phyloP scores from a whole-genome alignment of 2,113 vertebrate genomes.

The Ophthalmolycus amberensis region DNA sequence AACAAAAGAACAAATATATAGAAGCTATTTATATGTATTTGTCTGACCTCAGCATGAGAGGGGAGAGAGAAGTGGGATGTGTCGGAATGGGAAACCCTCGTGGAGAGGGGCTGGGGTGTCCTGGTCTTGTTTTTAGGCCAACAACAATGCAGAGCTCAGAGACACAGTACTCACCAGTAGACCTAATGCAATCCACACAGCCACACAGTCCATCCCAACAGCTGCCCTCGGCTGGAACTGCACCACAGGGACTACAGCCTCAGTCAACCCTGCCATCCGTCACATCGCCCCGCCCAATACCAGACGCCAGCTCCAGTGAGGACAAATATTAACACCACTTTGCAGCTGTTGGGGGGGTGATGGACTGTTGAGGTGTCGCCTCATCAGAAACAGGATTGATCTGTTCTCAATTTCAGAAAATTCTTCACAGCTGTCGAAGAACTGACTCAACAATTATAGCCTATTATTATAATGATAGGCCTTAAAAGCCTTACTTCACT shows the following conservation, averaged over 20 bases:
- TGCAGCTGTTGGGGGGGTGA: conserved; percentile 56
- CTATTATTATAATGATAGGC: no score
- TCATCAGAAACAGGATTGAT: conserved; percentile 37
- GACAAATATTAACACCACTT: conserved; percentile 24
- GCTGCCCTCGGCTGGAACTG: conserved; percentile 49
- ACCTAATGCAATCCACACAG: conserved; percentile 1
- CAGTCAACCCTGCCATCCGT: conserved; percentile 31
- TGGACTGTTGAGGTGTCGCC: neutral
- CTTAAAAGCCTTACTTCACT: conserved; percentile 28
- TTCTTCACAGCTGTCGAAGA: conserved; percentile 33
- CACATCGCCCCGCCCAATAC: conserved; percentile 41
- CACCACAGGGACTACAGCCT: conserved; percentile 7
- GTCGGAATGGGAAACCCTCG: conserved; percentile 15
- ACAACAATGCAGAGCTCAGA: conserved; percentile 41
- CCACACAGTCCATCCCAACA: conserved; percentile 34
- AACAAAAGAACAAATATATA: conserved; percentile 48
- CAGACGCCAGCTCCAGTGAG: conserved; percentile 26
- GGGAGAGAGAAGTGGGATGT: neutral
- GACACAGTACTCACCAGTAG: conserved; percentile 18
- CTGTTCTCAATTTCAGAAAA: conserved; percentile 38
- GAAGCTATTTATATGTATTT: conserved; percentile 27
- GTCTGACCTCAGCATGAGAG: conserved; percentile 28
- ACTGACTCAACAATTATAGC: conserved; percentile 2
- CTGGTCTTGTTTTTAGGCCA: conserved; percentile 38
- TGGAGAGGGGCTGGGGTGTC: neutral